Conservation (phyloP, 37 sponge, comb jelly and placozoan species). For the Sycon ciliatum region DNA sequence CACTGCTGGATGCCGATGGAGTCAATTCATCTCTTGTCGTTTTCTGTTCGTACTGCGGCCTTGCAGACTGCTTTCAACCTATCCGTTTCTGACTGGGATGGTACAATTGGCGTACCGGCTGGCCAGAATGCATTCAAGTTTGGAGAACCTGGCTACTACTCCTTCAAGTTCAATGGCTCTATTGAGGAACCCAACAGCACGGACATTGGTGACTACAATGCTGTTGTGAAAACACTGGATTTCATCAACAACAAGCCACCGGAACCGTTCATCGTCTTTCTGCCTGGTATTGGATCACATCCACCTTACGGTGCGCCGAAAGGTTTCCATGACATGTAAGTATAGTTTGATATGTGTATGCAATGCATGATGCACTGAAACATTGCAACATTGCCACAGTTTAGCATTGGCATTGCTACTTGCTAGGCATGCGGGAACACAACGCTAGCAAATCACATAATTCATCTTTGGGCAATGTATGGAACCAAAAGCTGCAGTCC, state of each 20-base stretch:
- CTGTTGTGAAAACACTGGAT: neutral
- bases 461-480: too few relatives aligned
- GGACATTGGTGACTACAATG: neutral
- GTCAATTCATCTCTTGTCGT: too few relatives aligned
- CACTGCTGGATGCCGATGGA: too few relatives aligned
- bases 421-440: too few relatives aligned
- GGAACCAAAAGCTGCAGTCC: too few relatives aligned
- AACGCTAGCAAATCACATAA: too few relatives aligned
- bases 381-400: too few relatives aligned
- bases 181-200: neutral
- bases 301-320: constrained; percentile 14
- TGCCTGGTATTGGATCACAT: neutral
- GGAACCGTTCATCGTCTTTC: constrained; percentile 1
- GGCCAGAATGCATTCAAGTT: neutral
- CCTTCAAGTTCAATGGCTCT: neutral
- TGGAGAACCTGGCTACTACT: constrained; percentile 8
- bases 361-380: too few relatives aligned
- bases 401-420: too few relatives aligned
- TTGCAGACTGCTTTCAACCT: neutral
- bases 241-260: neutral
- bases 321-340: neutral
- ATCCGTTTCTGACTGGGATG: neutral
- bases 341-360: too few relatives aligned
- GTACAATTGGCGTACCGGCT: neutral
- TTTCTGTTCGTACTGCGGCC: too few relatives aligned